Evolutionary conservation across 2,797 vertebrate species (phyloP), one percentile per base, ranked within the genome.

Genomic region (Odontamblyopus rebecca): DNA sequence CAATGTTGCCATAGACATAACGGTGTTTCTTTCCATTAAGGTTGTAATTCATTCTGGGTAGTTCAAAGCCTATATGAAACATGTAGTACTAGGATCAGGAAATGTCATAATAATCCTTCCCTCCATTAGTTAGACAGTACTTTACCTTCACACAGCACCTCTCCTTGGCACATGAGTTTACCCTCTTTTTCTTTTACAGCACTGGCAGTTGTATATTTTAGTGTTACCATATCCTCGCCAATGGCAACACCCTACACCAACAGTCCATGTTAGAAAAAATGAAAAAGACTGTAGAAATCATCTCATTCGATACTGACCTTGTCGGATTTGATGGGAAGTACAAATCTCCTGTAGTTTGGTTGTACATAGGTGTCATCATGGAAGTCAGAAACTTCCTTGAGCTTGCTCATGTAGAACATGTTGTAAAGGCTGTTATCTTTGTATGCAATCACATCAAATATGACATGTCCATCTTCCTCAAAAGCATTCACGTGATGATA

Each of bases 401-500:
- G 70, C 70, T 94, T 96, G 85, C 88, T 94, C 83, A 98, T 69
- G 81, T 98, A 97, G 89, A 99, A 99, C 93, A 95, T 94, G 0
- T 98, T 86, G 59, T 97, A 98, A 6, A 99, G 94, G 61, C 95
- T 95, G 54, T 72, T 92, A 72, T 99, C 95, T 2, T 87, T 56
- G 23, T 98, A 96, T 74, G 95, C 86, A 12, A 99, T 92, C 50
- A 97, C 80, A 1, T 99, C 98, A 19, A 97, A 93, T 69, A 99
- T 13, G 9, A 99, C 73, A 27, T 96, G 95, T 48, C 92, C 93
- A 0, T 96, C 91, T 0, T 97, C 95, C 85, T 98, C 97, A 4
- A 94, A 98, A 64, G 97, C 97, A 0, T 98, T 99, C 76, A 98
- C 76, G 0, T 99, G 98, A 81, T 99, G 98, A 81, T 95, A 98